Percentiles rank a stretch among this genome's conserved stretches.
phyloP scores from a whole-genome alignment of 2,113 vertebrate genomes.

The Spheniscus mendiculus region DNA sequence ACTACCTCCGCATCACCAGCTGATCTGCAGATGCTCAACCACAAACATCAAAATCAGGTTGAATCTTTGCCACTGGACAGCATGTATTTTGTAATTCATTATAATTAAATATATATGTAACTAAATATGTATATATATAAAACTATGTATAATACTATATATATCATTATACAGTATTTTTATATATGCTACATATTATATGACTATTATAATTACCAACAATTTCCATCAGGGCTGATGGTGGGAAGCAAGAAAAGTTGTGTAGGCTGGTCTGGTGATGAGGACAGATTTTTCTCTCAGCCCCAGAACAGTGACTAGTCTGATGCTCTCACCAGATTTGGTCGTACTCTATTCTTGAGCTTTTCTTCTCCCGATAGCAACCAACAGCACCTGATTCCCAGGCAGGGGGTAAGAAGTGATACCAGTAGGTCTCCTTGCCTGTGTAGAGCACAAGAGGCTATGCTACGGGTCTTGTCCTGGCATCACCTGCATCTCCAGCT shows the following conservation, averaged over 20 bases:
- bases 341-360: background rate
- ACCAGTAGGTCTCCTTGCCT: background rate
- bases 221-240: background rate
- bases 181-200: background rate
- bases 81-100: background rate
- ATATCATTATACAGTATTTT: background rate
- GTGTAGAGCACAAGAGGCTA: background rate
- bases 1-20: background rate
- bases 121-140: background rate
- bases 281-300: background rate
- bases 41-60: background rate
- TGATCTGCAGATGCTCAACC: background rate
- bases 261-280: background rate
- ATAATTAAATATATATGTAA: background rate
- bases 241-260: background rate
- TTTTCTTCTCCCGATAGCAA: background rate
- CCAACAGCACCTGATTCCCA: background rate
- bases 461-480: background rate
- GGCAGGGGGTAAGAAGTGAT: background rate
- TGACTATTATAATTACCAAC: background rate
- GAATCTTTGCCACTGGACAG: background rate
- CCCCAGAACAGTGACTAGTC: background rate
- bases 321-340: background rate
- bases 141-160: background rate
- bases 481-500: background rate